These are phyloP conservation scores for Drosophila yakuba DNA, from an alignment of 1,140 invertebrate species.

Conservation along the genomic window DNA sequence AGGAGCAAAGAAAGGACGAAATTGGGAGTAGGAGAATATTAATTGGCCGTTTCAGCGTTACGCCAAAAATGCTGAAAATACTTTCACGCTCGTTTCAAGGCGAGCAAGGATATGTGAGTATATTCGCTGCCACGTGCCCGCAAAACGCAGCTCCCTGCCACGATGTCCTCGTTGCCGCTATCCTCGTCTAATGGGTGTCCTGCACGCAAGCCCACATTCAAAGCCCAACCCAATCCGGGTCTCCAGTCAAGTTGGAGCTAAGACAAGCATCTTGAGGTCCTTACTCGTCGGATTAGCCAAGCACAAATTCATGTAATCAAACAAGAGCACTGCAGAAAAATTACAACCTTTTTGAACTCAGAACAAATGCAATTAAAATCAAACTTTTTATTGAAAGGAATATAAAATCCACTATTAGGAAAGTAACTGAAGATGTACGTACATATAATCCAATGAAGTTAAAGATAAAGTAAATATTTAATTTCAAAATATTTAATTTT, in stretches of 20 bases:
- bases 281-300: constrained; percentile 56
- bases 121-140: constrained; percentile 62
- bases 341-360: background rate
- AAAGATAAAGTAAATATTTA: too few relatives aligned
- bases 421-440: background rate
- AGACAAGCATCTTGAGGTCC: constrained; percentile 75
- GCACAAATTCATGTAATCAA: constrained; percentile 41
- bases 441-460: background rate
- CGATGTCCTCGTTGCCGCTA: constrained; percentile 43
- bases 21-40: constrained; percentile 51
- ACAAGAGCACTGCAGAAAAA: constrained; percentile 29
- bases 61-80: constrained; percentile 72
- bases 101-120: constrained; percentile 44
- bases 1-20: background rate
- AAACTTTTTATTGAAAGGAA: too few relatives aligned
- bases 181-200: constrained; percentile 57
- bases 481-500: too few relatives aligned
- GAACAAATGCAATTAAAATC: too few relatives aligned
- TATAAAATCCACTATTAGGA: too few relatives aligned
- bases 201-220: constrained; percentile 54
- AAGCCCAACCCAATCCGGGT: constrained; percentile 3
- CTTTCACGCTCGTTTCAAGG: constrained; percentile 79
- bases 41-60: constrained; percentile 71
- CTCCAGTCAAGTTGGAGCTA: constrained; percentile 23
- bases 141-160: constrained; percentile 15